These are phyloP conservation scores for Lycia hirtaria DNA, from an alignment of 2,888 invertebrate genomes.

Conservation along the genomic window DNA sequence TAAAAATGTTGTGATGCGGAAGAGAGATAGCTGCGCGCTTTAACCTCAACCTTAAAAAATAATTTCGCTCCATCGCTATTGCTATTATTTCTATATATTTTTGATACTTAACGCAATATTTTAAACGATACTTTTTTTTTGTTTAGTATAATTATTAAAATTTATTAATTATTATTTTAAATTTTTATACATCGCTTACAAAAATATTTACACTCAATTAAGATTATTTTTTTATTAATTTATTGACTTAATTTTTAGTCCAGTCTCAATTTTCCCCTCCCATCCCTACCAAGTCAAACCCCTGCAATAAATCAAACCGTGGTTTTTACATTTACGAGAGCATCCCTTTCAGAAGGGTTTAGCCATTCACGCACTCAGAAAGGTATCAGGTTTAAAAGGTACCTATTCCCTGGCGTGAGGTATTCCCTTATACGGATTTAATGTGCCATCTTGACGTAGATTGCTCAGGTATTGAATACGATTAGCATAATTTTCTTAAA, in stretches of 20 bases:
- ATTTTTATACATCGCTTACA: too few relatives aligned
- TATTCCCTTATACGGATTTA: conserved; percentile 28
- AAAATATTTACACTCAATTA: too few relatives aligned
- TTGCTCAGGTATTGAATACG: conserved; percentile 17
- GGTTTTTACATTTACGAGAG: conserved; percentile 40
- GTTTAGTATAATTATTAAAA: too few relatives aligned
- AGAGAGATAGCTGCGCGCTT: too few relatives aligned
- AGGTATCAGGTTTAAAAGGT: conserved; percentile 21
- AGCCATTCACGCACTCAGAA: conserved; percentile 25
- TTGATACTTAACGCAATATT: too few relatives aligned
- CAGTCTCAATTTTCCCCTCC: conserved; percentile 2
- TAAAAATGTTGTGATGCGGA: too few relatives aligned
- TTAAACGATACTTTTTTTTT: too few relatives aligned
- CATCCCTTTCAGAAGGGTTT: conserved; percentile 23
- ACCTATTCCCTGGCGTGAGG: conserved; percentile 2
- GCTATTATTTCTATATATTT: too few relatives aligned
- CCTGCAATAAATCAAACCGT: conserved; percentile 51
- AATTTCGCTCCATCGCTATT: too few relatives aligned
- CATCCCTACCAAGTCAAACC: conserved; percentile 42
- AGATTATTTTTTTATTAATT: too few relatives aligned
- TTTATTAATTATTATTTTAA: too few relatives aligned
- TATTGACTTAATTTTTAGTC: neutral
- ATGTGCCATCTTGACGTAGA: conserved; percentile 13
- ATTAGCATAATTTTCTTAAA: conserved; percentile 22
- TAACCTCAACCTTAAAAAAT: too few relatives aligned